Evolutionary conservation across 2,888 invertebrate species (phyloP), one percentile per base, ranked within the genome.

Genomic region (Zelleria hepariella): DNA sequence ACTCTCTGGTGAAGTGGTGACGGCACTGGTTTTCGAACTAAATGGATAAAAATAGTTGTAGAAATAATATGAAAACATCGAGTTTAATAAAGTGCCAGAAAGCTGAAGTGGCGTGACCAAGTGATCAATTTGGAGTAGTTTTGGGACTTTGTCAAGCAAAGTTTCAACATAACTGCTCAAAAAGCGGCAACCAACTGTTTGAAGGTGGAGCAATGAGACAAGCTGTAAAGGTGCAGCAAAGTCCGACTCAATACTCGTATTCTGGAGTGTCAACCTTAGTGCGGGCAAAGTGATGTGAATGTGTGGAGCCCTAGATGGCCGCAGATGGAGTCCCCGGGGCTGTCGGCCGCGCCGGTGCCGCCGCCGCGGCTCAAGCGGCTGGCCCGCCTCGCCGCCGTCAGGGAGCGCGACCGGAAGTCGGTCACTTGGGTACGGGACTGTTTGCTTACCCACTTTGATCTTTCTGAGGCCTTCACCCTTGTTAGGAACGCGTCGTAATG

Each of bases 301-400:
- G 23, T 53, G 53, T 10, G 25, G 23, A 15, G 53, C 23, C 53
- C 64, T 67, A 65, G 66, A 68, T 68, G 72, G 68, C 68, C 66
- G 63, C 64, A 61, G 62, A 83, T 84, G 86, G 71, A 77, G 64
- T 68, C 67, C 62, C 59, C 68, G 61, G 71, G 67, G 65, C 69
- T 64, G 63, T 69, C 64, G 48, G 62, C 60, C 53, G 66, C 64
- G 63, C 88, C 89, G 10, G 80, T 89, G 61, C 86, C 89, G 57
- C 89, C 89, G 59, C 89, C 89, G 58, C 74, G 89, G 62, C 69
- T 78, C 64, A 89, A 89, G 75, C 86, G 83, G 67, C 69, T 86
- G 61, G 89, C 89, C 5, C 79, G 83, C 20, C 68, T 81, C 62
- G 81, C 82, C 2, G 79, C 80, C 58, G 69, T 73, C 57, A 79